Conservation (phyloP, 2,888 invertebrate genomes). For the Leucophenga montana region DNA sequence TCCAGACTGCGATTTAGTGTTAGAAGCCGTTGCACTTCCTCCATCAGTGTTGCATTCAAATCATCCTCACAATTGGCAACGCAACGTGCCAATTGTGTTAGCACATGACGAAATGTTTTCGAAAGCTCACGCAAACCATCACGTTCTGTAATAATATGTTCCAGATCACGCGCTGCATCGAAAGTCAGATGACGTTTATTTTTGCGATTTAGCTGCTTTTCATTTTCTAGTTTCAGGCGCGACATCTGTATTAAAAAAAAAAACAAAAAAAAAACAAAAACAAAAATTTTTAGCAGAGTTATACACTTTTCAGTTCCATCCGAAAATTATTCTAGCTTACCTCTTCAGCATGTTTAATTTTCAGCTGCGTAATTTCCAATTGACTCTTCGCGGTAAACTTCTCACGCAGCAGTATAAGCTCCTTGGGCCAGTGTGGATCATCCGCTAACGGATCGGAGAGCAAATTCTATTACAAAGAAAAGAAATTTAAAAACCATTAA, state of each 20-base stretch:
- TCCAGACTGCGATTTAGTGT: conserved; percentile 60
- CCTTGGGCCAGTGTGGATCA: conserved; percentile 83
- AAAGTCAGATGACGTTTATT: conserved; percentile 71
- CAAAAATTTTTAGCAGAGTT: too few species aligned
- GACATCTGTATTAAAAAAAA: conserved; percentile 67
- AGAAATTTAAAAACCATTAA: conserved; percentile 4
- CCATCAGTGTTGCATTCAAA: conserved; percentile 82
- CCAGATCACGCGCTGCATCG: conserved; percentile 70
- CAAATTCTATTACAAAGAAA: conserved; percentile 76
- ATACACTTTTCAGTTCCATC: too few species aligned
- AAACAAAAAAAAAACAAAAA: not conserved
- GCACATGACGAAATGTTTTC: conserved; percentile 78
- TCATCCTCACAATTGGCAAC: conserved; percentile 85
- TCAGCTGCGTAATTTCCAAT: conserved; percentile 76
- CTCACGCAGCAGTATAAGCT: conserved; percentile 81
- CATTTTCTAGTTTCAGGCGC: conserved; percentile 71
- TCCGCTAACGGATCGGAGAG: conserved; percentile 80
- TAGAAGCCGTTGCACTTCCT: conserved; percentile 72
- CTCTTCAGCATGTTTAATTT: conserved; percentile 78
- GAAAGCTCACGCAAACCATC: conserved; percentile 81
- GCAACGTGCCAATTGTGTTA: conserved; percentile 82
- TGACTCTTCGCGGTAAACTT: conserved; percentile 82
- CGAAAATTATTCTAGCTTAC: conserved; percentile 64
- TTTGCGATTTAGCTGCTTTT: conserved; percentile 72
- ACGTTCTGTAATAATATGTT: conserved; percentile 73